These are phyloP conservation scores for Desoria tigrina DNA, from an alignment of 2,888 invertebrate genomes.

Conservation along the genomic window DNA sequence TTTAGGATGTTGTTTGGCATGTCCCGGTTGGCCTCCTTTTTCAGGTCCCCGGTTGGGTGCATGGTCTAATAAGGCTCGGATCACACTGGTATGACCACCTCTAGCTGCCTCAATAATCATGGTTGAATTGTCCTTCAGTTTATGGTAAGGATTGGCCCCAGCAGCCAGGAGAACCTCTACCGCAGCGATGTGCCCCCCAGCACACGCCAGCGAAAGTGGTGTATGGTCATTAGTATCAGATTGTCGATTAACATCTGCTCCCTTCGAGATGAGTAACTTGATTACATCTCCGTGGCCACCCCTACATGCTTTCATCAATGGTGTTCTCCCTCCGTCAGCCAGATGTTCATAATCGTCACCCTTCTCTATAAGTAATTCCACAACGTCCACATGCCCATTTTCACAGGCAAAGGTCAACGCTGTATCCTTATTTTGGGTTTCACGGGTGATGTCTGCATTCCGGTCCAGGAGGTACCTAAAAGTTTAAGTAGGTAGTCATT, in stretches of 20 bases:
- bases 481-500: too few species aligned
- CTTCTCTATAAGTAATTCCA: slow-evolving; percentile 84
- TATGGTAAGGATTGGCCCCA: slow-evolving; percentile 93
- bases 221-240: slow-evolving; percentile 96
- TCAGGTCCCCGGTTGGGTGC: slow-evolving; percentile 55
- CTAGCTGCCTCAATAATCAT: slow-evolving; percentile 98
- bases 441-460: slow-evolving; percentile 87
- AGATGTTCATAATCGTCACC: slow-evolving; percentile 93
- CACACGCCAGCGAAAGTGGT: slow-evolving; percentile 92
- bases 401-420: slow-evolving; percentile 97
- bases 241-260: slow-evolving; percentile 81
- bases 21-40: neutral
- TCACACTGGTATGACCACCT: slow-evolving; percentile 94
- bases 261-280: slow-evolving; percentile 87
- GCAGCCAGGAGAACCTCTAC: slow-evolving; percentile 88
- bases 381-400: slow-evolving; percentile 97
- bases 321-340: slow-evolving; percentile 94
- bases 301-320: slow-evolving; percentile 78
- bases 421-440: slow-evolving; percentile 92
- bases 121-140: slow-evolving; percentile 96
- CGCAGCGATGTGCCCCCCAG: slow-evolving; percentile 90
- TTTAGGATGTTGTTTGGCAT: slow-evolving; percentile 23
- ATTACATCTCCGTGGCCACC: slow-evolving; percentile 95
- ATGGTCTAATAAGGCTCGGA: slow-evolving; percentile 90
- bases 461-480: slow-evolving; percentile 75